Conservation (phyloP, 23 tunicate species). For the Halocynthia aurantium region DNA sequence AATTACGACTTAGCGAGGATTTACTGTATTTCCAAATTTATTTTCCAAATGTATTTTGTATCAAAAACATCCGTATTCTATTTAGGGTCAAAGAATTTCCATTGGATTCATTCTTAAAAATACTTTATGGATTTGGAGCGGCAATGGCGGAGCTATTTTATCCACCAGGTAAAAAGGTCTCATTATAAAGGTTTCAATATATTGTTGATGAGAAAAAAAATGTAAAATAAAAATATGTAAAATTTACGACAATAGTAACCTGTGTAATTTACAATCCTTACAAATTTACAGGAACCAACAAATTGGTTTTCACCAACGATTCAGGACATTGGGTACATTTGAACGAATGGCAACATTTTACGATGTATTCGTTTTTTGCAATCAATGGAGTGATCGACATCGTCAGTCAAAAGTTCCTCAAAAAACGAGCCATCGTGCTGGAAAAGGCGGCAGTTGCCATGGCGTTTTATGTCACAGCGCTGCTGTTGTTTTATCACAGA, state of each 20-base stretch:
- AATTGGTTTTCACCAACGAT: slow-evolving; percentile 34
- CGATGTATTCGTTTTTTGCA: slow-evolving; percentile 83
- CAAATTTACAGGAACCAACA: slow-evolving; percentile 71
- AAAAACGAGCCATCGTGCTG: slow-evolving; percentile 42
- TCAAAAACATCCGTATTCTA: background rate
- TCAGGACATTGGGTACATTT: slow-evolving; percentile 74
- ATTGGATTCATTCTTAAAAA: slow-evolving; percentile 68
- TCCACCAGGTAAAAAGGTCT: slow-evolving; percentile 61
- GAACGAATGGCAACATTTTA: slow-evolving; percentile 91
- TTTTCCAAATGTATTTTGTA: too few species aligned
- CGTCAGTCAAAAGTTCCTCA: slow-evolving; percentile 53
- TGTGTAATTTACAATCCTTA: too few species aligned
- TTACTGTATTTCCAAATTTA: too few species aligned
- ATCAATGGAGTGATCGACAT: slow-evolving; percentile 79
- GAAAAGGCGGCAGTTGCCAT: slow-evolving; percentile 87
- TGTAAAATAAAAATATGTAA: too few species aligned
- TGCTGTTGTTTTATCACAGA: slow-evolving; percentile 79
- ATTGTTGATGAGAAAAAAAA: too few species aligned
- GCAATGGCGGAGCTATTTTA: slow-evolving; percentile 94
- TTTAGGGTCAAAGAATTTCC: slow-evolving; percentile 58
- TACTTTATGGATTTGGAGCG: slow-evolving; percentile 87
- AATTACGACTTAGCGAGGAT: too few species aligned
- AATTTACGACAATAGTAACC: too few species aligned
- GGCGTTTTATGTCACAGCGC: slow-evolving; percentile 78
- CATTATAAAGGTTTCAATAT: background rate